Conservation (phyloP, 2,797 vertebrate genomes). For the Pseudochirops corinnae region DNA sequence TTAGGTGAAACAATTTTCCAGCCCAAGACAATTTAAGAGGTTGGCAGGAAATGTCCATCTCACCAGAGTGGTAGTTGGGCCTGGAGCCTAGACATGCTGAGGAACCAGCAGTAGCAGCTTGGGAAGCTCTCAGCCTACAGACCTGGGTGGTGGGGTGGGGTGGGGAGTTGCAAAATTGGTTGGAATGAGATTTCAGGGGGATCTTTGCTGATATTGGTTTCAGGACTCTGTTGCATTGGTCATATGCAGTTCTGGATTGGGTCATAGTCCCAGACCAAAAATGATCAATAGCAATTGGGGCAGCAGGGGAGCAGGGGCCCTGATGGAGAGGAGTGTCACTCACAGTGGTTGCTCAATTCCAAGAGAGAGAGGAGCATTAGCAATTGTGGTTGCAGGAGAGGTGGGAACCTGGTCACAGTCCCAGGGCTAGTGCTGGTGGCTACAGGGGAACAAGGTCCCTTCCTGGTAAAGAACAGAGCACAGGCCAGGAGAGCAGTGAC, state of each 20-base stretch:
- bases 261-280: neutral
- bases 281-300: neutral
- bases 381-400: neutral
- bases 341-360: neutral
- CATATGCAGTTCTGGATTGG: neutral
- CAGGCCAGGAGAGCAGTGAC: neutral
- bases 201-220: neutral
- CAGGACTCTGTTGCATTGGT: neutral
- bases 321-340: neutral
- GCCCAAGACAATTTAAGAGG: neutral
- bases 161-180: neutral
- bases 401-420: neutral
- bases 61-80: neutral
- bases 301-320: neutral
- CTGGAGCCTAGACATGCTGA: neutral
- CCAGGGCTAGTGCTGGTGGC: neutral
- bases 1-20: neutral
- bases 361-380: neutral
- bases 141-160: neutral
- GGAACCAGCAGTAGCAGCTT: neutral
- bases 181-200: neutral
- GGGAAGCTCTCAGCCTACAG: neutral
- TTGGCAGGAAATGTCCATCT: neutral
- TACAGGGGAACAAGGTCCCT: neutral
- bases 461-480: neutral